Evolutionary conservation across 2,888 invertebrate species (phyloP), one percentile per base, ranked within the genome.

Genomic region (Agrochola macilenta): DNA sequence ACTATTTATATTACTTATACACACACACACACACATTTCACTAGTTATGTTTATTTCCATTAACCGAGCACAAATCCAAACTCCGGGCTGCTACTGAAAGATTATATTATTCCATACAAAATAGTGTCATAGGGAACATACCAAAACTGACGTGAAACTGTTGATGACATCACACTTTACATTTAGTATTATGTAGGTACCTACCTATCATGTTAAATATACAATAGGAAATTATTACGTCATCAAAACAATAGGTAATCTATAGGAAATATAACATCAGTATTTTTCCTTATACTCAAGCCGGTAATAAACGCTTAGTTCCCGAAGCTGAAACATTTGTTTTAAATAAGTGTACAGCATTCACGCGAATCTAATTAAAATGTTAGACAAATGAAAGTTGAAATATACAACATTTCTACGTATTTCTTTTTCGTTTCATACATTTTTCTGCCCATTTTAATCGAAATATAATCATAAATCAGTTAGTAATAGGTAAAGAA

Each of bases 251-350:
- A 57, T 46, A 64, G 2, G 11, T 60, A 26, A 61, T 35, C 12
- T 43, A 64, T 30, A 78, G 78, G 69, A 64, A 70, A 78, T 20
- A 43, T 30, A 64, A 57, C 23, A 43, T 57, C 8, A 5, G 5
- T 60, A 43, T 30, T 78, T 85, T 80, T 78, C 83, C 78, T 76
- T 69, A 75, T 73, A 39, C 11, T 4, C 2, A 74, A 30, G 52
- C n/a, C 30, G 2, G 39, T 58, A 26, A 78, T 20, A 14, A 58
- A 52, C n/a, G 14, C 11, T 54, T 26, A 61, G 17, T 75, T 66
- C 17, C 2, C 17, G 20, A 69, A 49, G 14, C 14, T 78, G 35
- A 64, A 49, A 69, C 20, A 64, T 39, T 77, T 35, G 26, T 60
- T 14, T 20, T 23, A 39, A 1, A 52, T 23, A n/a, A n/a, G 11